Evolutionary conservation across 2,888 invertebrate genomes (phyloP).

Genomic region (Caenorhabditis japonica): DNA sequence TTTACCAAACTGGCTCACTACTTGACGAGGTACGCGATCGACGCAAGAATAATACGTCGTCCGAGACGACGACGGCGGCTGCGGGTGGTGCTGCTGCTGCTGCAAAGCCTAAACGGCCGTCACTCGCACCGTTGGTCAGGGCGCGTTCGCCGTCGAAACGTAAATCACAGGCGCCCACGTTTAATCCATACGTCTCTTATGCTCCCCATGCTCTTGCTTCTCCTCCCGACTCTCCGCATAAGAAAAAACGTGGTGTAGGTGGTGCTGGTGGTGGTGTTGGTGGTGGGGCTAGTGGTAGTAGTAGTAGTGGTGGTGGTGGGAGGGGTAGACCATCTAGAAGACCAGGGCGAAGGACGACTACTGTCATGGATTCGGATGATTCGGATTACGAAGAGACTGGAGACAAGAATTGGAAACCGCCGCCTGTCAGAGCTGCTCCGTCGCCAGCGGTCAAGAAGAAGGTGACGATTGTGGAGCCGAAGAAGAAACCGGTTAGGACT

Average conservation of each 20-base stretch:
- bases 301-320: background rate
- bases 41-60: slow-evolving; percentile 14
- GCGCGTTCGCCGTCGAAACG: slow-evolving; percentile 49
- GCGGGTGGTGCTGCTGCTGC: background rate
- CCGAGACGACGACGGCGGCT: background rate
- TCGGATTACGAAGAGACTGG: no score
- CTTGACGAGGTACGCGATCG: slow-evolving; percentile 64
- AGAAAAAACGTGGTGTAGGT: slow-evolving; percentile 9
- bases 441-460: background rate
- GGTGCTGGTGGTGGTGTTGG: background rate
- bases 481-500: background rate
- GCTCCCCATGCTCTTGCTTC: slow-evolving; percentile 38
- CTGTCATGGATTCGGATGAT: no score
- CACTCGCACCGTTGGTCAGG: background rate
- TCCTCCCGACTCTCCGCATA: slow-evolving; percentile 41
- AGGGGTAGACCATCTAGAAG: background rate
- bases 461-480: slow-evolving; percentile 12
- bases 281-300: background rate
- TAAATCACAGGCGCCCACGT: slow-evolving; percentile 10
- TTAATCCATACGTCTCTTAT: slow-evolving; percentile 42
- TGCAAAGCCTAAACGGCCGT: slow-evolving; percentile 4
- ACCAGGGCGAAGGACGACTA: no score
- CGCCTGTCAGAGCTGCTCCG: background rate
- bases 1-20: slow-evolving; percentile 48
- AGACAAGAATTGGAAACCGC: no score